Percentiles rank a stretch among this genome's conserved stretches.
Evolutionary conservation across 2,888 invertebrate species (phyloP).

Genomic region (Diplolepis rosae): DNA sequence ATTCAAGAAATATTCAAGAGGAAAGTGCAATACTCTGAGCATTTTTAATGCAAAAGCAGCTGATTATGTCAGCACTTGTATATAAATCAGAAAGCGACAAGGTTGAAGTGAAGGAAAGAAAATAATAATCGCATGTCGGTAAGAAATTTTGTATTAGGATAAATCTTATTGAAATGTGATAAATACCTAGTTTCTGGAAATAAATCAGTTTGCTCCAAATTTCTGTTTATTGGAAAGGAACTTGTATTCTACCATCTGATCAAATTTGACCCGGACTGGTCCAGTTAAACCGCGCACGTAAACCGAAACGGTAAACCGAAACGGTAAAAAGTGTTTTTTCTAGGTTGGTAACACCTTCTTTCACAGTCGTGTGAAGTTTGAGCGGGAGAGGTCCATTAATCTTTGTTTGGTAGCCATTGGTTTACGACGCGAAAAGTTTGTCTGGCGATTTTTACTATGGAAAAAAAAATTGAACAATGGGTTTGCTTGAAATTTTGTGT

Average conservation of each 20-base stretch:
- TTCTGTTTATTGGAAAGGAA: neutral
- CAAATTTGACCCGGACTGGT: too few species aligned
- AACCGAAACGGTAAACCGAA: too few species aligned
- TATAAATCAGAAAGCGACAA: neutral
- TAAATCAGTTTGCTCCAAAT: neutral
- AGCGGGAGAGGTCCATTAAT: too few species aligned
- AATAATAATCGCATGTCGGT: neutral
- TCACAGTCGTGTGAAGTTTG: too few species aligned
- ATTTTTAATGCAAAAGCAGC: neutral
- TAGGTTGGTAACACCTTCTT: neutral
- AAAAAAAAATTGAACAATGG: too few species aligned
- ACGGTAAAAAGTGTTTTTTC: too few species aligned
- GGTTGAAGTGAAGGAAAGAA: neutral
- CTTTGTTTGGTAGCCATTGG: too few species aligned
- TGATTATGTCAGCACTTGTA: neutral
- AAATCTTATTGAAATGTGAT: neutral
- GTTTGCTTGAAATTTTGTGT: too few species aligned
- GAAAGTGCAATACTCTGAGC: neutral
- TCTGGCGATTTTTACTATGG: too few species aligned
- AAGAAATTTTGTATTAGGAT: neutral
- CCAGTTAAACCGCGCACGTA: too few species aligned
- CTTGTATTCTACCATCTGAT: too few species aligned
- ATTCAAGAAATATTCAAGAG: neutral
- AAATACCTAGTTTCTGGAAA: neutral
- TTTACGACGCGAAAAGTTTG: too few species aligned